Evolutionary conservation across 2,888 invertebrate genomes (phyloP).

Genomic region (Tetragnatha montana): DNA sequence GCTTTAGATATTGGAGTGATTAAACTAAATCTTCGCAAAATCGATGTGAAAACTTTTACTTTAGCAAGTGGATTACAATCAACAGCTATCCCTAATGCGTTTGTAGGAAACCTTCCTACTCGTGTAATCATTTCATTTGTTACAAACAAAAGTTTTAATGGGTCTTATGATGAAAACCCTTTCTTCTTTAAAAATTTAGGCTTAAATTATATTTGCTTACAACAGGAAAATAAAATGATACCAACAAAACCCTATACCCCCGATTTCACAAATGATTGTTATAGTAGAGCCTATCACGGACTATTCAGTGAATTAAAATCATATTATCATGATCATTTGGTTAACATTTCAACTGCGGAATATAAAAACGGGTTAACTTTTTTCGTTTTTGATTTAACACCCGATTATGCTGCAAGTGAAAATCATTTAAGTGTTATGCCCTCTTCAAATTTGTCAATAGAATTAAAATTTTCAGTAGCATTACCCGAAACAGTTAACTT

Average conservation of each 20-base stretch:
- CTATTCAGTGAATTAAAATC: constrained; percentile 38
- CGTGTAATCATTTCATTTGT: constrained; percentile 27
- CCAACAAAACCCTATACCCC: constrained; percentile 27
- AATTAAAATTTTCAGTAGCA: not conserved
- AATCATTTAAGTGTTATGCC: not conserved
- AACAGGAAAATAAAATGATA: constrained; percentile 21
- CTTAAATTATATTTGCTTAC: constrained; percentile 15
- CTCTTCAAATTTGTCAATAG: constrained; percentile 15
- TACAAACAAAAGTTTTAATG: constrained; percentile 42
- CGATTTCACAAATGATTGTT: not conserved
- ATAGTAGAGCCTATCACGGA: constrained; percentile 16
- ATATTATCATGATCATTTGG: constrained; percentile 22
- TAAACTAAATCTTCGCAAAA: constrained; percentile 21
- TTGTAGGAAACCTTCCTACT: constrained; percentile 38
- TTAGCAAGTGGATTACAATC: constrained; percentile 3
- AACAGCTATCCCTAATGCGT: constrained; percentile 26
- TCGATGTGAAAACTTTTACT: constrained; percentile 35
- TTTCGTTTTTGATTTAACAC: constrained; percentile 14
- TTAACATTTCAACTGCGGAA: constrained; percentile 11
- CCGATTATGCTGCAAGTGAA: not conserved
- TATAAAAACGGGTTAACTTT: constrained; percentile 15
- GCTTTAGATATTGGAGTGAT: constrained; percentile 34
- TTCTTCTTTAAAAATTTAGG: constrained; percentile 40
- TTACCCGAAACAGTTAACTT: constrained; percentile 18
- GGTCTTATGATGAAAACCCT: constrained; percentile 15